Evolutionary conservation across 2,797 vertebrate genomes (phyloP), one percentile per base, ranked within the genome.

Genomic region (Poecilia picta): DNA sequence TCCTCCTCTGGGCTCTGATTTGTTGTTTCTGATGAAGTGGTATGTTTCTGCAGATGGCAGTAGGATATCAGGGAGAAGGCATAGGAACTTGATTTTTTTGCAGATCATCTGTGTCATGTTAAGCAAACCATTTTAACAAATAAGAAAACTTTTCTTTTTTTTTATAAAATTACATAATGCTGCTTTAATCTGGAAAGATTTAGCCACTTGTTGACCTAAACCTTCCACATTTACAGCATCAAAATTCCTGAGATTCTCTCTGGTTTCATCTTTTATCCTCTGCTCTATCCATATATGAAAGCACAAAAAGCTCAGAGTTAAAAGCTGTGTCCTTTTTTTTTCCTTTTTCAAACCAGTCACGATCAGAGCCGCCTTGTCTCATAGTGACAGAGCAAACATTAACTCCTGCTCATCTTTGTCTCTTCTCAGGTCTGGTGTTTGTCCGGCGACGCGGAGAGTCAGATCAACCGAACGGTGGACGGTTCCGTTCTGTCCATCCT

Each of bases 351-450:
- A 46, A 39, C 33, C 39, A 8, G 55, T 76, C 15, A 46, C 66
- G 74, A 79, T 28, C 31, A 73, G 20, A 74, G 66, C n/a, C 12
- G 2, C 41, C 10, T 33, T 8, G 15, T 78, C 57, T 84, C 49
- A 0, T 46, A 1, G 46, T 18, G 41, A 73, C 18, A 11, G 33
- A n/a, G 36, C 43, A 66, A 43, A 72, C 59, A 8, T 75, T 75
- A 78, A 81, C 47, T 33, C 5, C 77, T 33, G 4, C 0, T 81
- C 23, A 80, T 62, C 81, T 51, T 1, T 78, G 39, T 74, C 4
- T 0, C 15, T 72, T 23, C 5, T 81, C 89, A 99, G 98, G 95
- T 99, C 73, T 99, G 97, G 98, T 98, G 98, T 90, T 80, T 98
- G 90, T 95, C 96, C 80, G 96, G 93, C 45, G 76, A 83, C 46